A percentile compares a stretch with the other conserved stretches of the same genome.
Evolutionary conservation across 2,888 invertebrate species (phyloP).

Genomic region (Folsomia candida): DNA sequence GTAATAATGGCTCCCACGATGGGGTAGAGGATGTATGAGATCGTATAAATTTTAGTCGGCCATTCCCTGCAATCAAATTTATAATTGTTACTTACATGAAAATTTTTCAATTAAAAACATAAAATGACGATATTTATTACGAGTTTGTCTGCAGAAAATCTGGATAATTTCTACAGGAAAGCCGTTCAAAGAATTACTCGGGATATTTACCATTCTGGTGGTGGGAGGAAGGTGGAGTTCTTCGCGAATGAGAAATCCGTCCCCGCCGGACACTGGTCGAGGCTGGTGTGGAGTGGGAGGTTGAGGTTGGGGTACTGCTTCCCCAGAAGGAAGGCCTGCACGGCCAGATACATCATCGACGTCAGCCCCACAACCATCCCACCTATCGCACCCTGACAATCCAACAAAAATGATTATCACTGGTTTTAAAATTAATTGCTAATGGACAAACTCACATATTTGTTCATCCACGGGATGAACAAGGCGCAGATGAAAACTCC

Average conservation of each 20-base stretch:
- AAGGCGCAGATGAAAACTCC: slow-evolving; percentile 43
- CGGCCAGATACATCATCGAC: slow-evolving; percentile 30
- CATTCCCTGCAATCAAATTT: slow-evolving; percentile 36
- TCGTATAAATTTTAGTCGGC: slow-evolving; percentile 43
- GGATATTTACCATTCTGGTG: slow-evolving; percentile 22
- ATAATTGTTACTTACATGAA: no score
- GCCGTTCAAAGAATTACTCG: not conserved
- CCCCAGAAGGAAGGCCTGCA: slow-evolving; percentile 23
- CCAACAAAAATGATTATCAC: no score
- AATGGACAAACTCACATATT: slow-evolving; percentile 35
- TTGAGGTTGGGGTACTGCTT: slow-evolving; percentile 19
- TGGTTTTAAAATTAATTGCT: no score
- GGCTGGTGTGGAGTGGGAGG: slow-evolving; percentile 26
- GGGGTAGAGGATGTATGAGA: slow-evolving; percentile 44
- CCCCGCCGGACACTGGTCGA: slow-evolving; percentile 26
- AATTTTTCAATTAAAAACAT: no score
- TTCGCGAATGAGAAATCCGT: slow-evolving; percentile 20
- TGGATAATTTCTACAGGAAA: not conserved
- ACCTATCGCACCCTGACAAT: slow-evolving; percentile 36
- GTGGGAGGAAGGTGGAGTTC: slow-evolving; percentile 14
- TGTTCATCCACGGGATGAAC: slow-evolving; percentile 47
- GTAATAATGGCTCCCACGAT: slow-evolving; percentile 43
- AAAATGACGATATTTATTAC: no score
- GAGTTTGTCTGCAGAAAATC: no score
- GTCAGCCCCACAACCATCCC: slow-evolving; percentile 34